Base-by-base conservation (phyloP, 2,113 vertebrate genomes). In the Burhinus bistriatus region DNA sequence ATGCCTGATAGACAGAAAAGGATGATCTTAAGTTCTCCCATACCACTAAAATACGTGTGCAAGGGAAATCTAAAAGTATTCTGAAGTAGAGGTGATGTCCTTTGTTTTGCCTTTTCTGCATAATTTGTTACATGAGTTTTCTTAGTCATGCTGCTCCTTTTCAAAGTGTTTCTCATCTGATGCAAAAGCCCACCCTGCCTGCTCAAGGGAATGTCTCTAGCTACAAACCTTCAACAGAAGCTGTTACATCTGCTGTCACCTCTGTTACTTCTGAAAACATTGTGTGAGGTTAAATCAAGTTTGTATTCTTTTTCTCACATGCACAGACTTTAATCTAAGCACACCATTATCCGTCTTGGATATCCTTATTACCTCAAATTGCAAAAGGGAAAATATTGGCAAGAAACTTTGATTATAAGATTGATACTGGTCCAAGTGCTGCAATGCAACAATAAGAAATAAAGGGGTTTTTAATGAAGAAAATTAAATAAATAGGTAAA, bases 201-300 rank as follows among this genome's bases (percentile, higher is more conserved):
- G 2, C 15, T 58, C 44, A 49, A 59, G 36, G 8, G 40, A 80
- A 51, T 51, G 11, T 54, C 57, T 71, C 22, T 45, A 59, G 32
- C 38, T 64, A 79, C 22, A 75, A 52, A 59, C 8, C 30, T 68
- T 82, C 69, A 71, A 32, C 17, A 40, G 38, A 45, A 81, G 21
- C 42, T 36, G 15, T 20, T n/a, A 78, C 36, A 58, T 5, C 38
- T 84, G 6, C 30, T 58, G 17, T 49, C 49, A 62, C 9, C 13
- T 58, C 20, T 26, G 3, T 55, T 64, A 38, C 15, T 66, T 71
- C 42, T 69, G 32, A 78, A 84, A 68, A 40, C 14, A 18, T 51
- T 0, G 0, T 49, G 19, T 27, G 83, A 72, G 1, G 2, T 23
- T 29, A 85, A 5, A 36, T 68, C 19, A 52, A 5, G 8, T 49